Evolutionary conservation across 2,888 invertebrate genomes (phyloP), one percentile per base, ranked within the genome.

Genomic region (Scrobipalpa costella): DNA sequence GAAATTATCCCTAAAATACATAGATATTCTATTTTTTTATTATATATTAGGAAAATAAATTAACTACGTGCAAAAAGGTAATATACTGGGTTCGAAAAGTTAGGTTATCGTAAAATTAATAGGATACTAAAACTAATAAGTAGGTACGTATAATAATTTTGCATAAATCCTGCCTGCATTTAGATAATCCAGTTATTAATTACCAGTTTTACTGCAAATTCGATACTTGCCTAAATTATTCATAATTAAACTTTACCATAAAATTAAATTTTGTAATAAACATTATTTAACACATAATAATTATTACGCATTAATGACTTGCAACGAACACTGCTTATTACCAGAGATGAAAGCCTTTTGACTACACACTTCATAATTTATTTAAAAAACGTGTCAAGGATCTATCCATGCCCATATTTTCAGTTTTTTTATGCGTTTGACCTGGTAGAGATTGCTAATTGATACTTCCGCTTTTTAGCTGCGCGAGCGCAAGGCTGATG

Each of bases 341-440:
- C 21, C 21, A 50, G 13, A 19, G 55, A 33, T 34, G 55, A 55
- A 55, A 55, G 13, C 13, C 34, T 21, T 21, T 21, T 13, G 17
- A 21, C 5, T 21, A 65, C 64, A 71, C 74, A 76, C 77, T 75
- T 70, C 69, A 70, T 69, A 63, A 66, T 61, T n/a, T 63, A 61
- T n/a, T 15, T 57, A 19, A 57, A 49, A 61, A 57, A 5, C 33
- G 34, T 58, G 61, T 52, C 61, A 61, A 63, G 63, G 63, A 57
- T 61, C 55, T 65, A 13, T 58, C 5, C 64, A 57, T 40, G 21
- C 21, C n/a, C n/a, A n/a, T 27, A 27, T 44, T 58, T 47, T 57
- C 63, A 63, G 50, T 40, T 49, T 19, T 17, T 19, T 49, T 49
- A 49, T 9, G 19, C 17, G 17, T 49, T 61, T 44, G 66, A 66